These are phyloP conservation scores for Pedionomus torquatus DNA, from an alignment of 2,113 vertebrate species.

Conservation along the genomic window DNA sequence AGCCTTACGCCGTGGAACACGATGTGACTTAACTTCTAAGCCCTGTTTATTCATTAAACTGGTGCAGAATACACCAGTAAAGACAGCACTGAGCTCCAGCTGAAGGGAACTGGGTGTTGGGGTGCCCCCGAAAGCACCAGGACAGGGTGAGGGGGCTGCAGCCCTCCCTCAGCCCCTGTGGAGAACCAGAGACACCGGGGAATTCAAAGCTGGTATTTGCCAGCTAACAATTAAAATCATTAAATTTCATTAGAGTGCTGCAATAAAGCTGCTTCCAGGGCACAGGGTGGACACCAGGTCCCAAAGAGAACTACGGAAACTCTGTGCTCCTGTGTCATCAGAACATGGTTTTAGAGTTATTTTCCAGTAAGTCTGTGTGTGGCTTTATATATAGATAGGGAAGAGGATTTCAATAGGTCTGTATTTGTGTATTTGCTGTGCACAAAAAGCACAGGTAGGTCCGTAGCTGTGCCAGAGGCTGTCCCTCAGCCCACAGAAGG, in stretches of 20 bases:
- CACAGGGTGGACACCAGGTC: fast-evolving
- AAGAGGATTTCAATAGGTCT: not conserved
- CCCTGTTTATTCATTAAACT: not conserved
- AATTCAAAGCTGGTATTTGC: not conserved
- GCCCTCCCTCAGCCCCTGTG: fast-evolving
- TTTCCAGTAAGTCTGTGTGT: not conserved
- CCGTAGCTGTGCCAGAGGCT: fast-evolving
- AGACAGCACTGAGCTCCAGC: not conserved
- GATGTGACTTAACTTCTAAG: not conserved
- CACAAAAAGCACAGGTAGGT: not conserved
- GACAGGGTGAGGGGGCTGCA: not conserved
- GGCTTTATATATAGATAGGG: not conserved
- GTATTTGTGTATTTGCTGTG: not conserved
- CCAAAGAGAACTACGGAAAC: not conserved
- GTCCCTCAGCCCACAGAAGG: no score
- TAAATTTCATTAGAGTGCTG: fast-evolving
- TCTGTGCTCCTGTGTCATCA: fast-evolving
- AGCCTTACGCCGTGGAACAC: not conserved
- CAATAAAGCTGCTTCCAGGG: not conserved
- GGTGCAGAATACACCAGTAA: not conserved
- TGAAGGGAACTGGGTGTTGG: not conserved
- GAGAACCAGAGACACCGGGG: fast-evolving
- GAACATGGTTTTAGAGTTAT: fast-evolving
- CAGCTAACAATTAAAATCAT: not conserved
- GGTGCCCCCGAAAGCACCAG: not conserved